These are phyloP conservation scores for Antigone vipio DNA, from an alignment of 2,113 vertebrate species.

Conservation along the genomic window DNA sequence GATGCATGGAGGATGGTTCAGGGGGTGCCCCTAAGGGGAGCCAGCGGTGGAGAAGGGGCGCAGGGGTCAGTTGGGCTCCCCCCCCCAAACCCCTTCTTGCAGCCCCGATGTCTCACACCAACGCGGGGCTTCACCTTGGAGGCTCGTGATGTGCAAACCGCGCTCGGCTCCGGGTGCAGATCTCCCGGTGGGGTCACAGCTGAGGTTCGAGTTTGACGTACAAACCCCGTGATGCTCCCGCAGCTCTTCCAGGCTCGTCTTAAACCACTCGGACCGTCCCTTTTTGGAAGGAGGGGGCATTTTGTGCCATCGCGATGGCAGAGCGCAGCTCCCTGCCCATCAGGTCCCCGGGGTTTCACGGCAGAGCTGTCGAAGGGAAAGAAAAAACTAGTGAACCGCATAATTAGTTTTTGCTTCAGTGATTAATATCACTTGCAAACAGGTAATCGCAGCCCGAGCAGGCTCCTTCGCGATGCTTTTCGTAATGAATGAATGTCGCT, in stretches of 20 bases:
- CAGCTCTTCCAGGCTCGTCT: background rate
- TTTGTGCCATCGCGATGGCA: background rate
- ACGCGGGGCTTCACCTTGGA: accelerated
- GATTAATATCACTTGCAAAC: constrained; percentile 48
- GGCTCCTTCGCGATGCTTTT: background rate
- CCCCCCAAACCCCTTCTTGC: background rate
- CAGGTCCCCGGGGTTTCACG: background rate
- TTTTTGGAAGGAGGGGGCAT: background rate
- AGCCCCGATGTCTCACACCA: background rate
- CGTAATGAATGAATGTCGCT: background rate
- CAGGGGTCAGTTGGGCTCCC: background rate
- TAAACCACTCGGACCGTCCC: background rate
- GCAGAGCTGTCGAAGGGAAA: background rate
- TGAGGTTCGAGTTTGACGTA: background rate
- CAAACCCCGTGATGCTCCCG: background rate
- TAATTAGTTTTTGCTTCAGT: constrained; percentile 63
- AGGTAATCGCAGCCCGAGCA: constrained; percentile 31
- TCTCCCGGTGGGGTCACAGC: background rate
- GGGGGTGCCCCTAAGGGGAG: background rate
- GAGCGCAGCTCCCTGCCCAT: background rate
- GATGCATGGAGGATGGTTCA: too few relatives aligned
- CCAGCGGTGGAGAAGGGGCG: accelerated
- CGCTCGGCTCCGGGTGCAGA: accelerated
- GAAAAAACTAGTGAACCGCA: constrained; percentile 33
- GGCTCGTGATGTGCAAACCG: background rate